Percentiles rank a stretch among this genome's conserved stretches.
Evolutionary conservation across 2,888 invertebrate species (phyloP).

Genomic region (Xanthostigma xanthostigma): DNA sequence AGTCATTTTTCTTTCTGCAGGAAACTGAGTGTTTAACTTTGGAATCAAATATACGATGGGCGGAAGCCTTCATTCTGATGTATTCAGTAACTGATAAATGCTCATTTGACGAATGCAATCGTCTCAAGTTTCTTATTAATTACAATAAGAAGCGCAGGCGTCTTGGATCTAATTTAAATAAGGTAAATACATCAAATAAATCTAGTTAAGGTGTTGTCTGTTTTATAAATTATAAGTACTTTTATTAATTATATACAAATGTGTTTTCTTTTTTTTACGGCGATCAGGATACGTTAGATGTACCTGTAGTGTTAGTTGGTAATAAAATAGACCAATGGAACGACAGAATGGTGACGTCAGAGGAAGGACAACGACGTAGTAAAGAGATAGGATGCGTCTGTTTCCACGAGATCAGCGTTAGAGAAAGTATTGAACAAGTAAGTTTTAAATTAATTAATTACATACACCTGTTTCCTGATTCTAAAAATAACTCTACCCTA

Average conservation of each 20-base stretch:
- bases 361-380: constrained; percentile 59
- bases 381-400: constrained; percentile 67
- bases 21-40: constrained; percentile 51
- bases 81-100: constrained; percentile 82
- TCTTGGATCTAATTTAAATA: constrained; percentile 40
- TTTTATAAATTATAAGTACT: not conserved
- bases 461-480: not conserved
- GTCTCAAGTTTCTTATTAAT: constrained; percentile 67
- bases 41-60: constrained; percentile 74
- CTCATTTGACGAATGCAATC: constrained; percentile 74
- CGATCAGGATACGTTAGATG: constrained; percentile 39
- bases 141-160: constrained; percentile 59
- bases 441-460: constrained; percentile 8
- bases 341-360: constrained; percentile 65
- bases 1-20: constrained; percentile 26
- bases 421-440: constrained; percentile 72
- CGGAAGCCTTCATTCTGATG: constrained; percentile 73
- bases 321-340: constrained; percentile 66
- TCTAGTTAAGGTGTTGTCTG: not conserved
- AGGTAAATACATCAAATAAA: constrained; percentile 27
- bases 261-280: not conserved
- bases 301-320: constrained; percentile 67
- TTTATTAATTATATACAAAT: not conserved
- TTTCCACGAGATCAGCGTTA: constrained; percentile 73
- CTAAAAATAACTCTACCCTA: not conserved